phyloP scores from a whole-genome alignment of 1,140 invertebrate species.

The Mamestra configurata region DNA sequence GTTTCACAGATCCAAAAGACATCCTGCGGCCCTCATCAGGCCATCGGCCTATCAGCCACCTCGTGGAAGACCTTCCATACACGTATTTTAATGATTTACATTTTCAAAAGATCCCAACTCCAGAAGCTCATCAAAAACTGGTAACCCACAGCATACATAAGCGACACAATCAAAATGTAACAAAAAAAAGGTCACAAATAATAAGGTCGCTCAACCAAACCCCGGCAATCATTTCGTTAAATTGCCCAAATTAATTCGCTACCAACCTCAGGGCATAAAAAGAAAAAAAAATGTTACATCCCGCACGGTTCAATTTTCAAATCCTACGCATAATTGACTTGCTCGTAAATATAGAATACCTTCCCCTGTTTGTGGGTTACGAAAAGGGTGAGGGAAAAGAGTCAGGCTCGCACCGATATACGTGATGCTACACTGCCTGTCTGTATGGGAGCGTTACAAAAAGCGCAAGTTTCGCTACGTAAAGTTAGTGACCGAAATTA shows the following conservation, averaged over 20 bases:
- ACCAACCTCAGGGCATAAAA: not conserved
- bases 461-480: no score
- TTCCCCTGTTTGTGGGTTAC: not conserved
- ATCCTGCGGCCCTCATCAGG: no score
- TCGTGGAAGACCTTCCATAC: no score
- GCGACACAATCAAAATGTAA: not conserved
- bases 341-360: not conserved
- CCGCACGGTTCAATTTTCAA: slow-evolving; percentile 7
- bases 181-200: slow-evolving; percentile 4
- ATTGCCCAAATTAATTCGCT: slow-evolving; percentile 28
- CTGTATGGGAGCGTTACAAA: no score
- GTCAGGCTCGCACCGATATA: no score
- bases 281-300: not conserved
- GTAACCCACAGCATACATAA: not conserved
- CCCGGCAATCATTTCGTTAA: not conserved
- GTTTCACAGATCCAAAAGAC: no score
- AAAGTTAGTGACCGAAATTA: no score
- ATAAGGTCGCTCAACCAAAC: not conserved
- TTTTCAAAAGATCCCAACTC: not conserved
- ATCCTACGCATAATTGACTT: slow-evolving; percentile 7
- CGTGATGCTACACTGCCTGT: no score
- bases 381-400: no score
- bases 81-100: no score
- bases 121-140: not conserved
- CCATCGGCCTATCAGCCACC: no score